Conservation (phyloP, 2,888 invertebrate species). For the Belgica antarctica region DNA sequence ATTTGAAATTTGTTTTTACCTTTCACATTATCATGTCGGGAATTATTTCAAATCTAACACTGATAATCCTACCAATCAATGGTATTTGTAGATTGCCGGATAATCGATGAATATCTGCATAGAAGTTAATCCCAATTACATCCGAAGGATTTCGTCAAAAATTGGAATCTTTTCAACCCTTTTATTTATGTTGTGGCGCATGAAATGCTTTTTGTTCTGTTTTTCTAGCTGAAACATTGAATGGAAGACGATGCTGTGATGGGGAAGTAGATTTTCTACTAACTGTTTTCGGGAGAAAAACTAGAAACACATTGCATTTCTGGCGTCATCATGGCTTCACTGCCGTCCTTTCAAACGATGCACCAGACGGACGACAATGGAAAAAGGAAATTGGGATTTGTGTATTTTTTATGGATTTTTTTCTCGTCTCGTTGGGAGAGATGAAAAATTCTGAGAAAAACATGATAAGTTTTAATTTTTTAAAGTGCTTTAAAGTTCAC, state of each 20-base stretch:
- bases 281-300: slow-evolving; percentile 11
- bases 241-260: neutral
- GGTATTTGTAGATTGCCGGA: too few relatives aligned
- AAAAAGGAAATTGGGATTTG: slow-evolving; percentile 19
- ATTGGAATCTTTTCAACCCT: neutral
- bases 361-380: neutral
- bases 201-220: slow-evolving; percentile 8
- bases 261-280: too few relatives aligned
- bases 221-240: slow-evolving; percentile 9
- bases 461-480: too few relatives aligned
- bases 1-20: too few relatives aligned
- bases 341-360: slow-evolving; percentile 30
- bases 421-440: too few relatives aligned
- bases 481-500: too few relatives aligned
- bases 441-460: too few relatives aligned
- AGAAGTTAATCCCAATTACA: slow-evolving; percentile 2
- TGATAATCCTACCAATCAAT: too few relatives aligned
- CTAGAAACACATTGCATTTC: slow-evolving; percentile 28
- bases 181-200: slow-evolving; percentile 21
- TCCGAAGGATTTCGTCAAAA: neutral
- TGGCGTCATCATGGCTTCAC: slow-evolving; percentile 40
- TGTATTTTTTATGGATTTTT: slow-evolving; percentile 28
- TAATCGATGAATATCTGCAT: too few relatives aligned
- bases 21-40: too few relatives aligned
- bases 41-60: too few relatives aligned